Base-by-base conservation (phyloP, 2,797 vertebrate species). In the Apodemus agrarius region DNA sequence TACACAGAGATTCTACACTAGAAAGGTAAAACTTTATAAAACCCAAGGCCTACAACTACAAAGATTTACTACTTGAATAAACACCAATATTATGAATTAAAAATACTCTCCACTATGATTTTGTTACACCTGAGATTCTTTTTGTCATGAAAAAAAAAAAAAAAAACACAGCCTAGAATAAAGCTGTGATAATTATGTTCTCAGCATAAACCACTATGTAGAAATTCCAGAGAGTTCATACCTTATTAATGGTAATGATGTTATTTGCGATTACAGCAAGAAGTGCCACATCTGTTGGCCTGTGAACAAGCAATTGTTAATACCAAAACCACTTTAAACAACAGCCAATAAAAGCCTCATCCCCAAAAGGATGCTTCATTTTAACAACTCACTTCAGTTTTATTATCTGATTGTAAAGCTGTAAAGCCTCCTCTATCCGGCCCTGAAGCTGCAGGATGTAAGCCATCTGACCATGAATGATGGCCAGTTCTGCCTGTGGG, bases 371-470 rank as follows among this genome's bases (percentile, higher is more conserved):
- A 91, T 1, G 43, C 16, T 57, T 89, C 84, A 65, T 72, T 96
- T 92, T 37, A n/a, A 26, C 72, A 93, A 96, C 79, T 2, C 4
- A 90, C 99, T 99, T 99, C 94, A 99, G 98, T 98, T 99, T 99
- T 98, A 99, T 99, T 97, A 99, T 99, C 98, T 99, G 99, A 99
- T 99, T 99, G 98, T 99, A 99, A 96, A 99, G 99, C 97, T 99
- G 99, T 95, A 99, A 98, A 8, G 99, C 99, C 21, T 99, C 99
- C 19, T 99, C 99, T 12, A 99, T 99, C 61, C 99, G 98, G 87
- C 99, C 99, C 96, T 99, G 99, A 6, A 99, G 97, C 97, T 99
- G 99, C 98, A 99, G 99, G 97, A 99, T 98, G 81, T 99, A 99
- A 11, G 99, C 99, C 99, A 99, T 99, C 98, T 99, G 99, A 98